Base-by-base conservation (phyloP, 2,113 vertebrate genomes). In the Amblyornis subalaris region DNA sequence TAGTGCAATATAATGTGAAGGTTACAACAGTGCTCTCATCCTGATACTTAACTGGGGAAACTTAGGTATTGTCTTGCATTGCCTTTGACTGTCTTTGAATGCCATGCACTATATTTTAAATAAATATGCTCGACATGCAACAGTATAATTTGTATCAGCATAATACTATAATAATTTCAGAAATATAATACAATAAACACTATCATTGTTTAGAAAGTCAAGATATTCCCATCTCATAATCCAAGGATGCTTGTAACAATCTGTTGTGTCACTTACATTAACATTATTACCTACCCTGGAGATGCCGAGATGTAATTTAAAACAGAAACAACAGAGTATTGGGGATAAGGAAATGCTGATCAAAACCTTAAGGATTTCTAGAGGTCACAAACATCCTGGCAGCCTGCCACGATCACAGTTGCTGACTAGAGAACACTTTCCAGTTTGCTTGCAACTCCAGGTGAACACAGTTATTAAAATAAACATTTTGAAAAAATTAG, bases 211-310 rank as follows among this genome's bases (percentile, higher is more conserved):
- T 91, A 82, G 83, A 81, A 85, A 95, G 54, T 87, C 69, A 92
- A 91, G 60, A 50, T 84, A 93, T 36, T 91, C 65, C 60, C 53
- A 54, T 60, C 76, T 91, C 67, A 85, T 95, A 73, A 96, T 73
- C 74, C 81, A 85, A 85, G 70, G 55, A 95, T 94, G 72, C 55
- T 85, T 91, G 69, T 89, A 81, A 87, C 74, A 89, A 36, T 95
- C 88, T 97, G 82, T 86, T 93, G 36, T 88, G 75, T 90, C 79
- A 54, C 60, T 96, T 89, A 83, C 77, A 65, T 65, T 94, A 96
- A 58, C 86, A 67, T 85, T 93, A 85, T 77, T 74, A 89, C 74
- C 75, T 82, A 69, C 78, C 44, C 66, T 72, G 51, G 64, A 75
- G 92, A 88, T 8, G 2, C 16, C 55, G 72, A 88, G 57, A 85